Evolutionary conservation across 2,888 invertebrate genomes (phyloP).

Genomic region (Cerceris ruficornis): DNA sequence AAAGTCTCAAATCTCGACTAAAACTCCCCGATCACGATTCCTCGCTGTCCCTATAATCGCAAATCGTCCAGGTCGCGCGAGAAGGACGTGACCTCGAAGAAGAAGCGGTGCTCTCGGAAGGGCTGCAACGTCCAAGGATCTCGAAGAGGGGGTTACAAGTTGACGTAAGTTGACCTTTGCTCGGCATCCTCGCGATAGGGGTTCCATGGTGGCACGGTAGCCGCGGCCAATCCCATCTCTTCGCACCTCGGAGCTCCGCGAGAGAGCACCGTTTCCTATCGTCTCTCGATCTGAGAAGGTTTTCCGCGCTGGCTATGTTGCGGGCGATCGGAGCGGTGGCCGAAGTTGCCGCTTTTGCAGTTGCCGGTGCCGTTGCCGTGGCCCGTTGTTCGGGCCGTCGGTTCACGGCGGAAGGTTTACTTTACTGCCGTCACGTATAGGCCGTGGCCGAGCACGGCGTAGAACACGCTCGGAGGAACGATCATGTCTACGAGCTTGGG

Average conservation of each 20-base stretch:
- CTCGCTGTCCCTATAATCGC: slow-evolving; percentile 42
- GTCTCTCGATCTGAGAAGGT: slow-evolving; percentile 67
- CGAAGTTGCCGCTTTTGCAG: background rate
- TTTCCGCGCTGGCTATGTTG: slow-evolving; percentile 65
- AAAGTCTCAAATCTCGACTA: background rate
- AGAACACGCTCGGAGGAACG: slow-evolving; percentile 66
- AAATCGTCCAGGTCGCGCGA: slow-evolving; percentile 48
- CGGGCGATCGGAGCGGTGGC: background rate
- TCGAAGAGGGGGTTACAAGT: slow-evolving; percentile 33
- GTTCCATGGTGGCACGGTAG: slow-evolving; percentile 35
- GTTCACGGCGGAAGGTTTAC: slow-evolving; percentile 67
- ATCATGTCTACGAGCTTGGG: slow-evolving; percentile 61
- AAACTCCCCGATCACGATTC: background rate
- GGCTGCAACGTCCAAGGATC: background rate
- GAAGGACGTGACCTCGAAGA: slow-evolving; percentile 62
- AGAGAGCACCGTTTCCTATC: slow-evolving; percentile 49
- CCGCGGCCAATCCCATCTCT: slow-evolving; percentile 65
- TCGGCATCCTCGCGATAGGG: slow-evolving; percentile 37
- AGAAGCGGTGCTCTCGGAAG: slow-evolving; percentile 11
- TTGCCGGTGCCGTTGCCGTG: slow-evolving; percentile 8
- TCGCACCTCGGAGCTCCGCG: slow-evolving; percentile 60
- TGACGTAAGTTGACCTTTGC: slow-evolving; percentile 58
- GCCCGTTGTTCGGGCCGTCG: slow-evolving; percentile 35
- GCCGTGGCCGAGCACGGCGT: slow-evolving; percentile 63
- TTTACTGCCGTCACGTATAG: slow-evolving; percentile 75